phyloP scores from a whole-genome alignment of 2,113 vertebrate species.

The Urocynchramus pylzowi region DNA sequence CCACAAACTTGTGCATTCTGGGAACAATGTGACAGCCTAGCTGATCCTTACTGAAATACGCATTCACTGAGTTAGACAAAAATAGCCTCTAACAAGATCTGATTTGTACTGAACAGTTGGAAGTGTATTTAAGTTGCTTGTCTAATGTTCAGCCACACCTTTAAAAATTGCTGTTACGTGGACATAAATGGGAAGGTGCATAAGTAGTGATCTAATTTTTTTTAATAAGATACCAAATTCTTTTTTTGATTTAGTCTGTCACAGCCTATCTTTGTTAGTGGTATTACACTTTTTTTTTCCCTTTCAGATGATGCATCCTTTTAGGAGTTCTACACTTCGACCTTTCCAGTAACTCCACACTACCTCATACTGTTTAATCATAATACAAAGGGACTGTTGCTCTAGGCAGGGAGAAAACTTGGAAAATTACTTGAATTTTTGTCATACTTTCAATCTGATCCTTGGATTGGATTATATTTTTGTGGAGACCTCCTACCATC shows the following conservation, averaged over 20 bases:
- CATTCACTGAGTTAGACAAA: not conserved
- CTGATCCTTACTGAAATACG: not conserved
- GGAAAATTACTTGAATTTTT: not conserved
- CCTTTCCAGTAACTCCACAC: not conserved
- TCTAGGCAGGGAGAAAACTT: not conserved
- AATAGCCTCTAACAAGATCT: not conserved
- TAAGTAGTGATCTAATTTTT: not conserved
- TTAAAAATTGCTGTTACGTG: not conserved
- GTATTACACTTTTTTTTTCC: not conserved
- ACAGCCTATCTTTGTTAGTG: not conserved
- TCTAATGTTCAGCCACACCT: not conserved
- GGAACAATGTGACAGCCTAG: not conserved
- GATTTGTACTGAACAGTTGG: not conserved
- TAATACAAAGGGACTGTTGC: not conserved
- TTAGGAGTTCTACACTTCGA: not conserved
- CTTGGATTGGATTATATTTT: not conserved
- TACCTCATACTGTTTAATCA: not conserved
- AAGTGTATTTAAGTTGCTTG: not conserved
- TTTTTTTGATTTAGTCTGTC: not conserved
- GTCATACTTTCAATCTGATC: not conserved
- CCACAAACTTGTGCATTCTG: not conserved
- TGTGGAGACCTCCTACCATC: not conserved
- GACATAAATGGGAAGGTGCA: not conserved
- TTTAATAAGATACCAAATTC: not conserved
- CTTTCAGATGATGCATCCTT: not conserved